phyloP scores from a whole-genome alignment of 2,113 vertebrate species.

The Antidorcas marsupialis region DNA sequence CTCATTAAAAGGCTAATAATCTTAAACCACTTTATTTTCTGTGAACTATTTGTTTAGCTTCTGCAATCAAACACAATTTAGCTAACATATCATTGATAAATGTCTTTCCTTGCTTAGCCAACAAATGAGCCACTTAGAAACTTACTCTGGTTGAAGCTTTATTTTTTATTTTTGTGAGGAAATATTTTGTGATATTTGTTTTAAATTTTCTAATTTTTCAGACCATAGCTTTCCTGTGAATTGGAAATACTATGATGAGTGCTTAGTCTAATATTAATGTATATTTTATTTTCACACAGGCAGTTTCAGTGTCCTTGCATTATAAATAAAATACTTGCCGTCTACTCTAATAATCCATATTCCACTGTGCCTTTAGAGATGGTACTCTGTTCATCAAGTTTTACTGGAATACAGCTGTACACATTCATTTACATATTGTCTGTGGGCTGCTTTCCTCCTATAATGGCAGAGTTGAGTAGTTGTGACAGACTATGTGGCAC shows the following conservation, averaged over 20 bases:
- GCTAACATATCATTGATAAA: not conserved
- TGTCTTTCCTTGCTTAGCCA: not conserved
- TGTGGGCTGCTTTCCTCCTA: not conserved
- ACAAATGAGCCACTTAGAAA: slow-evolving; percentile 13
- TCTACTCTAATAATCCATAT: not conserved
- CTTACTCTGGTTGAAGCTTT: not conserved
- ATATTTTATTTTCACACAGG: slow-evolving; percentile 3
- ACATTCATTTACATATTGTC: not conserved
- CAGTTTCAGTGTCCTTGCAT: not conserved
- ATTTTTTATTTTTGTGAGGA: slow-evolving; percentile 12
- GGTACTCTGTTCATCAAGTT: not conserved
- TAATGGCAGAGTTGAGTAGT: not conserved
- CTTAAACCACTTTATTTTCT: slow-evolving; percentile 26
- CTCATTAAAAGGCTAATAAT: not conserved
- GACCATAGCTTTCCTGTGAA: not conserved
- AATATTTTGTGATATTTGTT: slow-evolving; percentile 7
- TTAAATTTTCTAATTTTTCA: slow-evolving; percentile 12
- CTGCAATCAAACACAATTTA: not conserved
- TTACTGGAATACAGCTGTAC: not conserved
- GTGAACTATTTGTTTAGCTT: slow-evolving; percentile 6
- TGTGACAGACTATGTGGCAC: not conserved
- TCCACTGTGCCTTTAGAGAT: not conserved
- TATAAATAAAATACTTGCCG: not conserved
- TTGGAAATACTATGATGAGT: not conserved
- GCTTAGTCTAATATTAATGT: not conserved